A percentile compares a stretch with the other conserved stretches of the same genome.
phyloP scores from a whole-genome alignment of 2,113 vertebrate species.

The Callipepla squamata region DNA sequence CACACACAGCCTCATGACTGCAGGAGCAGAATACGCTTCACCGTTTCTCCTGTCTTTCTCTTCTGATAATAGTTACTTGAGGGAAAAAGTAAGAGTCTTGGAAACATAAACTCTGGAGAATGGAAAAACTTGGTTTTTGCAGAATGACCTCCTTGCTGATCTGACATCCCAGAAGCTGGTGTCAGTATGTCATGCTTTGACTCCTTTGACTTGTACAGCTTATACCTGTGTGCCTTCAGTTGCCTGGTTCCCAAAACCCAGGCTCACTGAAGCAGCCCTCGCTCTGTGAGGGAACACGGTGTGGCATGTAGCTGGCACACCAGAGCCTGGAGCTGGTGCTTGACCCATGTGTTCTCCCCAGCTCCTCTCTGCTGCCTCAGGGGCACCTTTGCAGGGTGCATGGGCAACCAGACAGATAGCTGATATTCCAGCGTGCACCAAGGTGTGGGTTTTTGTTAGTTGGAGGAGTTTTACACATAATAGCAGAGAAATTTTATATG shows the following conservation, averaged over 20 bases:
- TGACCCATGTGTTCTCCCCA: rapidly evolving
- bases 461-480: not conserved
- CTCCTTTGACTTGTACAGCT: not conserved
- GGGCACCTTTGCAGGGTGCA: not conserved
- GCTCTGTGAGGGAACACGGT: rapidly evolving
- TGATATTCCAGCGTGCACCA: not conserved
- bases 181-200: not conserved
- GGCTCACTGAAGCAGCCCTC: rapidly evolving
- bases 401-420: not conserved
- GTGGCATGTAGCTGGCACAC: rapidly evolving
- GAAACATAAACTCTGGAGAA: not conserved
- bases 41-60: not conserved
- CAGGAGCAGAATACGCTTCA: not conserved
- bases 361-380: rapidly evolving
- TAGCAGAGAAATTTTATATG: not conserved
- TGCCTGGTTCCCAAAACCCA: rapidly evolving
- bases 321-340: not conserved
- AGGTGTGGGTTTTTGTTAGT: not conserved
- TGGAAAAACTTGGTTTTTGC: not conserved
- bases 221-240: not conserved
- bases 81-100: too few species aligned
- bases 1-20: not conserved
- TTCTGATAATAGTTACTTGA: not conserved
- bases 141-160: not conserved
- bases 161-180: not conserved